These are phyloP conservation scores for Eurystomus glaucurus DNA, from an alignment of 2,797 vertebrate genomes.

Conservation along the genomic window DNA sequence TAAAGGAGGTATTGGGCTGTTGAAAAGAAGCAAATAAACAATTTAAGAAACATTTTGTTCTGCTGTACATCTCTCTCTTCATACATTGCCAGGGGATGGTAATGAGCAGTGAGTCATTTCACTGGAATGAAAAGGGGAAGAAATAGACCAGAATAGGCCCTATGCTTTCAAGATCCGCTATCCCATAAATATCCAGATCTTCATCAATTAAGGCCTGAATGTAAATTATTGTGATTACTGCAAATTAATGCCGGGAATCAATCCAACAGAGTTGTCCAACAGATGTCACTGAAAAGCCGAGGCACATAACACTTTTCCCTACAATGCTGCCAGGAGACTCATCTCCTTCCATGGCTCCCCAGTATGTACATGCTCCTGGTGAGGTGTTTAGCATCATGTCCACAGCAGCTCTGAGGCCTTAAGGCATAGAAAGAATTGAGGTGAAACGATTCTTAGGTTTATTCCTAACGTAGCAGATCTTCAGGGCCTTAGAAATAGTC, in stretches of 20 bases:
- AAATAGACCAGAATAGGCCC: slow-evolving; percentile 30
- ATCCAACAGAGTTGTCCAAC: neutral
- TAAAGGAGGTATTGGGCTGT: neutral
- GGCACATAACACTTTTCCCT: neutral
- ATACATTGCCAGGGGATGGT: neutral
- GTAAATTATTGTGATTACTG: slow-evolving; percentile 46
- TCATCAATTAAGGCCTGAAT: slow-evolving; percentile 8
- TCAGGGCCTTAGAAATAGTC: neutral
- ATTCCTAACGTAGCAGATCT: neutral
- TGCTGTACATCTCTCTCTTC: slow-evolving; percentile 9
- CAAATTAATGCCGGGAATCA: slow-evolving; percentile 34
- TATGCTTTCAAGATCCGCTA: neutral
- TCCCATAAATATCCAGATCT: neutral
- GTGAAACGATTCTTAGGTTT: neutral
- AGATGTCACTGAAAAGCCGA: neutral
- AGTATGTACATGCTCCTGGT: neutral
- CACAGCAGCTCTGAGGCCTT: neutral
- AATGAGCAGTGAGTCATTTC: slow-evolving; percentile 60
- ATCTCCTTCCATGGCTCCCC: neutral
- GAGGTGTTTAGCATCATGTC: neutral
- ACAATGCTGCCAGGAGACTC: neutral
- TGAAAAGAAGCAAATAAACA: slow-evolving; percentile 17
- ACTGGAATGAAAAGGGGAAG: slow-evolving; percentile 3
- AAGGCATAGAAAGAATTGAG: neutral
- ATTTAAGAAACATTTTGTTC: slow-evolving; percentile 1